Conservation (phyloP, 1,140 invertebrate species). For the Samia ricini region DNA sequence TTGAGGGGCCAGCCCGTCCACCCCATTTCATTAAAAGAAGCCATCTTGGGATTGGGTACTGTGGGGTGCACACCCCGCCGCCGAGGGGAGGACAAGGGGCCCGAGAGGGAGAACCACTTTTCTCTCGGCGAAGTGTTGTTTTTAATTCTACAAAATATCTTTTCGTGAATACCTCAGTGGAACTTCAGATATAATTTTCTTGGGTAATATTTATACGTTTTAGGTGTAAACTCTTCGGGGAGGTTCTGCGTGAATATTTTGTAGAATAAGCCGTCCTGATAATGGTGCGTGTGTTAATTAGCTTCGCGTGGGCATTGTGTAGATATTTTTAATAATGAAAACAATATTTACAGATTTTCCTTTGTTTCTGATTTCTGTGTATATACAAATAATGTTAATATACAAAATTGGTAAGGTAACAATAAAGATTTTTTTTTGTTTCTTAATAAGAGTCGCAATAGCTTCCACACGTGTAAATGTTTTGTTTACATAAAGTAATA, state of each 20-base stretch:
- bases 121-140: slow-evolving; percentile 72
- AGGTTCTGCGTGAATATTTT: slow-evolving; percentile 22
- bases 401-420: too few relatives aligned
- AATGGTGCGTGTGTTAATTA: slow-evolving; percentile 23
- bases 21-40: slow-evolving; percentile 74
- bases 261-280: slow-evolving; percentile 21
- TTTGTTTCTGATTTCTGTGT: too few relatives aligned
- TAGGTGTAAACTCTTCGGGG: slow-evolving; percentile 46
- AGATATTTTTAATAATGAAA: not conserved
- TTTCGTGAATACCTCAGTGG: slow-evolving; percentile 73
- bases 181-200: slow-evolving; percentile 74
- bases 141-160: slow-evolving; percentile 76
- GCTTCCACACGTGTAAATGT: too few relatives aligned
- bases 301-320: slow-evolving; percentile 10
- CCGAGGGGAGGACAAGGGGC: slow-evolving; percentile 23
- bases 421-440: too few relatives aligned
- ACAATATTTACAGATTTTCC: not conserved
- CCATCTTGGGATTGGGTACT: slow-evolving; percentile 65
- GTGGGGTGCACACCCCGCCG: slow-evolving; percentile 35
- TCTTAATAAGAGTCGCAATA: too few relatives aligned
- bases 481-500: too few relatives aligned
- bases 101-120: slow-evolving; percentile 55
- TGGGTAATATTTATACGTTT: slow-evolving; percentile 61
- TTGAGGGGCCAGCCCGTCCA: slow-evolving; percentile 50
- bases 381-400: too few relatives aligned